Evolutionary conservation across 2,797 vertebrate species (phyloP).

Genomic region (Clarias pachynema): DNA sequence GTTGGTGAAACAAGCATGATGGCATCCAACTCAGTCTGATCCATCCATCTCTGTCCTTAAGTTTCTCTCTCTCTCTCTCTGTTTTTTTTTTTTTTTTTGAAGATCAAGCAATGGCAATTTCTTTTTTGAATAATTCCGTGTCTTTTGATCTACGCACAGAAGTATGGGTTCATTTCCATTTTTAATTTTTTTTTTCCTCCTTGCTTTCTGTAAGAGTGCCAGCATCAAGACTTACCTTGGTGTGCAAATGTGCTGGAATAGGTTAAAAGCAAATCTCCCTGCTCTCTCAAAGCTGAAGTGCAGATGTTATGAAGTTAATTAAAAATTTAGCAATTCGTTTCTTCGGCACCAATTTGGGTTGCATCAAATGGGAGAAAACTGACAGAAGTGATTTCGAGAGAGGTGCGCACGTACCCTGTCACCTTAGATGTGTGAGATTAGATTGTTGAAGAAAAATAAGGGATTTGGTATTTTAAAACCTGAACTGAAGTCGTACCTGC

Average conservation of each 20-base stretch:
- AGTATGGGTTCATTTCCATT: conserved; percentile 85
- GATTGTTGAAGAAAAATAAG: conserved; percentile 36
- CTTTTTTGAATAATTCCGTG: conserved; percentile 78
- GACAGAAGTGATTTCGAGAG: conserved; percentile 71
- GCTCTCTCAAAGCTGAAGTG: conserved; percentile 83
- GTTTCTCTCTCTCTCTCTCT: conserved; percentile 66
- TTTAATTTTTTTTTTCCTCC: conserved; percentile 82
- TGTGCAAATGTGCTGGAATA: conserved; percentile 86
- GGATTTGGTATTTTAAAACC: neutral
- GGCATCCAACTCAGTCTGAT: conserved; percentile 62
- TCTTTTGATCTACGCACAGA: conserved; percentile 84
- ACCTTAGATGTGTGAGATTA: conserved; percentile 59
- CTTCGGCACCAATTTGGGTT: conserved; percentile 82
- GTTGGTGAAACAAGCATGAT: conserved; percentile 40
- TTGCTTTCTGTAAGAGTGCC: conserved; percentile 85
- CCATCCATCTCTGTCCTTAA: conserved; percentile 69
- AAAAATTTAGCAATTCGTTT: conserved; percentile 86
- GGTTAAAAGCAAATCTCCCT: conserved; percentile 86
- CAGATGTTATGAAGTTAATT: conserved; percentile 89
- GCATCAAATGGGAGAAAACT: conserved; percentile 81
- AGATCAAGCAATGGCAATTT: conserved; percentile 84
- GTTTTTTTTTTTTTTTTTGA: conserved; percentile 69
- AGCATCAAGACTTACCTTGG: conserved; percentile 85
- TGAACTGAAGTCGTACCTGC: neutral
- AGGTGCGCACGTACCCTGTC: conserved; percentile 67